Base-by-base conservation (phyloP, 2,888 invertebrate genomes). In the Dione vanillae region DNA sequence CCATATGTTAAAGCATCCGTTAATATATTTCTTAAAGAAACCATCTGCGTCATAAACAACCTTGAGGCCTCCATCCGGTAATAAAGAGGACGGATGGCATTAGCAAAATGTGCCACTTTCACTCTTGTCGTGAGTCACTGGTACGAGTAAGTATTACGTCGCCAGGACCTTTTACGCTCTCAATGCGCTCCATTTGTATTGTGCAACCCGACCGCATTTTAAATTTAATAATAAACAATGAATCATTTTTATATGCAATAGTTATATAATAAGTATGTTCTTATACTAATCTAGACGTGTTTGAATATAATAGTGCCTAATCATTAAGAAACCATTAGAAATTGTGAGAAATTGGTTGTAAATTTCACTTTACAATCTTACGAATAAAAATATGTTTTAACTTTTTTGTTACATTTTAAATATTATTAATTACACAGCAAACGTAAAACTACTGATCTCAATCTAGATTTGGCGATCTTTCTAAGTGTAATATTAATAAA, bases 81-180 rank as follows among this genome's bases (percentile, higher is more conserved):
- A 61, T 52, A 68, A 67, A 68, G 68, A 68, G 68, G 68, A 45
- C 68, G 68, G 68, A 62, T 68, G 62, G 45, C 68, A 47, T 61
- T 16, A 65, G 79, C 79, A 74, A 86, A 88, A 87, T 86, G 85
- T 86, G 84, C 82, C 83, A 87, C 92, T 92, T 92, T 92, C 92
- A 90, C 92, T 90, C 80, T 64, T 40, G 77, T 79, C 70, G 71
- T 91, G 91, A 91, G 80, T 91, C 92, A 91, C 71, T 72, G 78
- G 80, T 77, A 2, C 56, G 56, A 40, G 56, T 56, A 56, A 56
- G 56, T 56, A 82, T 89, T 88, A 86, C 87, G 85, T 80, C 81
- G 77, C 76, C 88, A 91, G 91, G 91, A 91, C 86, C 85, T 83
- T 82, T 82, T 82, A 79, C 80, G 77, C 78, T 70, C 79, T 80